These are phyloP conservation scores for Symphodus melops DNA, from an alignment of 2,113 vertebrate genomes.

Conservation along the genomic window DNA sequence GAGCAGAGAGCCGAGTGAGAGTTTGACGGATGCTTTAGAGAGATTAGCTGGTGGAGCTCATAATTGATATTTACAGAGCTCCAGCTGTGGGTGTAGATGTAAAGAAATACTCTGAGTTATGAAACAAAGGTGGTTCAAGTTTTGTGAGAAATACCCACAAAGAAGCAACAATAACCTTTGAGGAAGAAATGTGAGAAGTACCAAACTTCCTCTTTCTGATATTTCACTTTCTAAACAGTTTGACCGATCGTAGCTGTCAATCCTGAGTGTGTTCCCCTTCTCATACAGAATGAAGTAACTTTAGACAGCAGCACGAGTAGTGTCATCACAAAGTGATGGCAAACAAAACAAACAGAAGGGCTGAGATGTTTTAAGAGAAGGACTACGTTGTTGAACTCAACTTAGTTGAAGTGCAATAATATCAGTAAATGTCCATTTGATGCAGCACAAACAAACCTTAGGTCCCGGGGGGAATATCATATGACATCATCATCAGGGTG, in stretches of 20 bases:
- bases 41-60: background rate
- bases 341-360: no score
- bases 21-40: background rate
- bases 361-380: no score
- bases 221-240: background rate
- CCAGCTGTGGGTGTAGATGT: background rate
- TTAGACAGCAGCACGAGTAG: no score
- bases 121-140: background rate
- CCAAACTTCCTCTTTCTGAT: conserved; percentile 24
- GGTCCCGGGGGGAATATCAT: conserved; percentile 44
- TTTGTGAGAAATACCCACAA: background rate
- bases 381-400: no score
- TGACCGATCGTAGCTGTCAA: background rate
- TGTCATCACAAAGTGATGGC: no score
- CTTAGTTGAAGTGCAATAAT: background rate
- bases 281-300: background rate
- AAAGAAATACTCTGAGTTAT: background rate
- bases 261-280: background rate
- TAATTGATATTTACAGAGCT: background rate
- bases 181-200: background rate
- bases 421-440: background rate
- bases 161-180: background rate
- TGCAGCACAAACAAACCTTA: background rate
- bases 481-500: conserved; percentile 50
- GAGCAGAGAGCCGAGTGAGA: no score